Evolutionary conservation across 2,888 invertebrate genomes (phyloP), one percentile per base, ranked within the genome.

Genomic region (Mellilla xanthometata): DNA sequence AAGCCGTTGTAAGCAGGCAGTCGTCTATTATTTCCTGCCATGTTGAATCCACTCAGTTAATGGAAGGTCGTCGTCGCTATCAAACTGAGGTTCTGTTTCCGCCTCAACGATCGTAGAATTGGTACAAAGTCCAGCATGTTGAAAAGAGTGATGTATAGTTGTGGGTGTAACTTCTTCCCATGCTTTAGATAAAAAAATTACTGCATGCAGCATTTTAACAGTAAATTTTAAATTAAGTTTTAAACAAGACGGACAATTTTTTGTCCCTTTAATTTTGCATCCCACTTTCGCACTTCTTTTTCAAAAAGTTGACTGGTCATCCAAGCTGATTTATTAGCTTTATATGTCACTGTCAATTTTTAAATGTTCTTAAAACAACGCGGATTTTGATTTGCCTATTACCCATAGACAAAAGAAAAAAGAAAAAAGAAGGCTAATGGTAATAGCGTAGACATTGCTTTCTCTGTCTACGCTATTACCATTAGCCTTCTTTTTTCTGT

Each of bases 371-470:
- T 67, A 19, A 75, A 74, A 59, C 68, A 74, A 3, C 64, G 54
- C n/a, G 67, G 65, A 8, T 66, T 66, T 57, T 60, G 62, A 56
- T 62, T 70, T 71, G 33, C 66, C 69, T 50, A 73, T 68, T 11
- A 73, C 59, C 10, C 76, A 27, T 1, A 65, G 54, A n/a, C n/a
- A n/a, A n/a, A n/a, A n/a, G n/a, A n/a, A n/a, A n/a, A n/a, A n/a
- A n/a, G n/a, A n/a, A n/a, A n/a, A n/a, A n/a, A n/a, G n/a, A n/a
- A n/a, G n/a, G n/a, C n/a, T n/a, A n/a, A n/a, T n/a, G n/a, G n/a
- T n/a, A n/a, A n/a, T n/a, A n/a, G n/a, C n/a, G n/a, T n/a, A n/a
- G n/a, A n/a, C n/a, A n/a, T n/a, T n/a, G n/a, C n/a, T n/a, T n/a
- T n/a, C n/a, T n/a, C n/a, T n/a, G n/a, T n/a, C n/a, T n/a, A n/a